These are phyloP conservation scores for Trachops cirrhosus DNA, from an alignment of 2,797 vertebrate species.

Conservation along the genomic window DNA sequence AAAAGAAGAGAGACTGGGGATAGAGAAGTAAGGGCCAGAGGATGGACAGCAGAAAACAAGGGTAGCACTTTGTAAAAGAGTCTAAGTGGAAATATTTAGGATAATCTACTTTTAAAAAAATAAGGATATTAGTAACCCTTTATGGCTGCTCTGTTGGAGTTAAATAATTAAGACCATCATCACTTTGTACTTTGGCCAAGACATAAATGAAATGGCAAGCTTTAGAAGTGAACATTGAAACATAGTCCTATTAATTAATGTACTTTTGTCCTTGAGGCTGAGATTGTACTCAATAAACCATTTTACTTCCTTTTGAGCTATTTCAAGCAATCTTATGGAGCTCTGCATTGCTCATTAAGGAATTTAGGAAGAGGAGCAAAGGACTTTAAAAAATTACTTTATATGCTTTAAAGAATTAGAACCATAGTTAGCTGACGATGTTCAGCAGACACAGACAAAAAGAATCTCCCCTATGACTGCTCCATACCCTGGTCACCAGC, in stretches of 20 bases:
- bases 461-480: background rate
- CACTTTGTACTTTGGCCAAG: conserved; percentile 60
- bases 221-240: conserved; percentile 61
- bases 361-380: conserved; percentile 32
- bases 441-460: background rate
- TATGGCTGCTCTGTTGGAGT: background rate
- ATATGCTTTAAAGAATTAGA: background rate
- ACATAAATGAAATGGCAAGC: conserved; percentile 62
- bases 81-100: background rate
- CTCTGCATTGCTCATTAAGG: conserved; percentile 18
- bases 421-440: background rate
- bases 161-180: conserved; percentile 64
- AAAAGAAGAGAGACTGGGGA: background rate
- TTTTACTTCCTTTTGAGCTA: conserved; percentile 53
- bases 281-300: conserved; percentile 29
- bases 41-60: background rate
- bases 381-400: conserved; percentile 13
- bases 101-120: background rate
- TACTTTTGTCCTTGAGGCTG: conserved; percentile 61
- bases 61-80: background rate
- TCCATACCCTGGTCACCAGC: background rate
- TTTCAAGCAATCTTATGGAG: conserved; percentile 31
- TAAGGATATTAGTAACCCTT: conserved; percentile 8
- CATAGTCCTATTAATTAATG: conserved; percentile 63
- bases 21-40: background rate